Conservation (phyloP, 2,797 vertebrate species). For the Brachymystax lenok region DNA sequence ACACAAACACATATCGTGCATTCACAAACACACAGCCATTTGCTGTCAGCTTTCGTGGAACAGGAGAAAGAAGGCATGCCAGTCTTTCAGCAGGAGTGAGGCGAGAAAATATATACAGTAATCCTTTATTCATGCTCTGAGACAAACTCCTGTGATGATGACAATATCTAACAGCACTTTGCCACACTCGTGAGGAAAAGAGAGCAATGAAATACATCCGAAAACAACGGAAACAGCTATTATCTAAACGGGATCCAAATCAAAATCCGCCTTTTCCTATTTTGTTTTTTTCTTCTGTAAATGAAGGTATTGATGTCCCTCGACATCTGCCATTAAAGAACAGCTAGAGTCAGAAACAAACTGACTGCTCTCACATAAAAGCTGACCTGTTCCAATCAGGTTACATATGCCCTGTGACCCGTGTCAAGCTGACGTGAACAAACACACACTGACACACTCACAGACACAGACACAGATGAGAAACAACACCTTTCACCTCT, state of each 20-base stretch:
- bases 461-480: slow-evolving; percentile 3
- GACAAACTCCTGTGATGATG: not conserved
- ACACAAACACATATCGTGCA: slow-evolving; percentile 17
- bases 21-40: slow-evolving; percentile 3
- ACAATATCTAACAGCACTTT: not conserved
- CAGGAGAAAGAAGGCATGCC: not conserved
- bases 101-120: not conserved
- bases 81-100: not conserved
- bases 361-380: slow-evolving; percentile 11
- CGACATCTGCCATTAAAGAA: slow-evolving; percentile 64
- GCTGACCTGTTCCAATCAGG: slow-evolving; percentile 38
- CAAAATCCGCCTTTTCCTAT: not conserved
- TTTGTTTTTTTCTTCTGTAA: not conserved
- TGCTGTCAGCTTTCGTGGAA: not conserved
- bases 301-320: slow-evolving; percentile 19
- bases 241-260: not conserved
- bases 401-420: slow-evolving; percentile 32
- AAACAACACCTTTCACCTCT: not conserved
- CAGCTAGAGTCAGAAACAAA: slow-evolving; percentile 35
- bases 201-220: not conserved
- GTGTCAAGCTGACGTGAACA: slow-evolving; percentile 10
- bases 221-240: not conserved
- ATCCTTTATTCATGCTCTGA: slow-evolving; percentile 3
- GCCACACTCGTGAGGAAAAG: not conserved
- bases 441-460: slow-evolving; percentile 15